Base-by-base conservation (phyloP, 2,888 invertebrate species). In the Coelopa pilipes region DNA sequence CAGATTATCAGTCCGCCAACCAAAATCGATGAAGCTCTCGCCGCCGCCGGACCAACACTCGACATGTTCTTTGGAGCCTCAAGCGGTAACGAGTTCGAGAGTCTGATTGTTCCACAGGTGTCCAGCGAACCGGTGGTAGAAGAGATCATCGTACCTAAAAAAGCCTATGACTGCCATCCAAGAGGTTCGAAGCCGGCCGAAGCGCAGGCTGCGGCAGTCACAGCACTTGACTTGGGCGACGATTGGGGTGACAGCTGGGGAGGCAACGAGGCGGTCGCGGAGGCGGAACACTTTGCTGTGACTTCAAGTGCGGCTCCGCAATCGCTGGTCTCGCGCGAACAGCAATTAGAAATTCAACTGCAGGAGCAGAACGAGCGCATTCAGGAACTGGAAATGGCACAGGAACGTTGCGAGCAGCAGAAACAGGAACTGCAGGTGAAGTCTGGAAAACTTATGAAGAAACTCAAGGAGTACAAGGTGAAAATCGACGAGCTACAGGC, bases 381-480 rank as follows among this genome's bases (percentile, higher is more conserved):
- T n/a, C 85, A 89, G 46, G 88, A 89, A 72, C 87, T 93, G 7
- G 89, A 91, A 79, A 84, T 88, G 1, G 90, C 92, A 76, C 90
- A 91, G 75, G 89, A 90, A 19, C 87, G 88, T 62, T 85, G 92
- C 21, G 88, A 89, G 74, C 89, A 90, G 72, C 93, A 94, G 79
- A 89, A 93, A 11, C 90, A 91, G 77, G 88, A 90, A 46, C 88
- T 90, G 75, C 92, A 94, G 84, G 87, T 91, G 0, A 95, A 95
- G 84, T 91, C 92, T 47, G 91, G 92, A 1, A 96, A 95, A 88
- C 90, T 95, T 78, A 88, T 96, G 79, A 93, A 93, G 81, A 96
- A 96, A 86, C 87, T 96, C 60, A 96, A 96, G 85, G 93, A 95
- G 83, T 90, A 95, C 72, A 96, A 96, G 86, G 87, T 88, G 1